Evolutionary conservation across 2,797 vertebrate genomes (phyloP), one percentile per base, ranked within the genome.

Genomic region (Mormyrus hasselquistii): DNA sequence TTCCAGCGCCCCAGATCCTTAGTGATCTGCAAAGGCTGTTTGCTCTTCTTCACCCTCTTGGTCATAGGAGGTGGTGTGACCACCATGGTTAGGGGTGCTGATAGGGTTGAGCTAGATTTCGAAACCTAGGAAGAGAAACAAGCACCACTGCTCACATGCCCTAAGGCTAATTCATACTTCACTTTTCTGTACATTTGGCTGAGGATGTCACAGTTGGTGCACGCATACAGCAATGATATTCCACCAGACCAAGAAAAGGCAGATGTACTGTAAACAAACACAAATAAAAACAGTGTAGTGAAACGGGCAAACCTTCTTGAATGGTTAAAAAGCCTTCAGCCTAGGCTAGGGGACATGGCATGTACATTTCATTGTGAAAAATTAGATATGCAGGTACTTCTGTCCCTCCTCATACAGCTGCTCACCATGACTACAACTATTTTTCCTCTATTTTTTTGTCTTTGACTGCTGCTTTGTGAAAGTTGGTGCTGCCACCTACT

Each of bases 1-100:
- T 99, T 99, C 98, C 98, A 99, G 87, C 98, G 96, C 87, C 98
- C 97, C 91, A 99, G 93, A 91, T 99, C 98, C 95, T 99, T 98
- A 8, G 98, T 98, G 47, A 99, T 97, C 91, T 98, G 98, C 89
- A 98, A 93, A 0, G 97, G 97, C 92, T 99, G 98, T 90, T 99
- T 99, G 94, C 96, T 98, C 92, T 99, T 99, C 96, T 99, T 99
- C 86, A 99, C 96, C 91, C 98, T 95, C 93, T 99, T 99, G 88
- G 97, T 94, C 52, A 99, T 96, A 16, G 97, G 95, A 0, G 97
- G 94, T 44, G 95, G 95, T 52, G 95, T 94, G 49, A 97, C 90
- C 0, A 97, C 94, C 91, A 97, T 96, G 0, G 96, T 95, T 79
- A 97, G 96, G 25, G 97, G 97, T 0, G 95, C 95, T 0, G 95